phyloP scores from a whole-genome alignment of 2,113 vertebrate species.

The Pantherophis guttatus region DNA sequence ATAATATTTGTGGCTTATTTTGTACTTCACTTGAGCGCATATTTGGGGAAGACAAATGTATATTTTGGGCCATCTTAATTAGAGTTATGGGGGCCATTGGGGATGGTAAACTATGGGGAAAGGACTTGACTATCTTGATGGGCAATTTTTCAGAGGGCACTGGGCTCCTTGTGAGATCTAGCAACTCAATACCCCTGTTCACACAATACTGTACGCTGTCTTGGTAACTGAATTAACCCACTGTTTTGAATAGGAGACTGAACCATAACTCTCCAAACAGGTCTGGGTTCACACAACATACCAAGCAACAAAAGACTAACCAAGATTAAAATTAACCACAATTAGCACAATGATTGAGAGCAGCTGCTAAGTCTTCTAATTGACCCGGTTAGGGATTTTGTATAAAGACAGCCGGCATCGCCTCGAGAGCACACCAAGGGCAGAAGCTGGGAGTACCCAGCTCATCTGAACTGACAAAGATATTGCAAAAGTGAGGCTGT shows the following conservation, averaged over 20 bases:
- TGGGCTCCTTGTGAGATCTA: not conserved
- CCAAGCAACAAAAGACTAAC: not conserved
- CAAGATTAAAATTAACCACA: not conserved
- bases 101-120: not conserved
- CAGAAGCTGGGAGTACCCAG: not conserved
- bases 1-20: not conserved
- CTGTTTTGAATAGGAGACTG: not conserved
- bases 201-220: not conserved
- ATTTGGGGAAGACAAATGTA: not conserved
- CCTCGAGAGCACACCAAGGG: not conserved
- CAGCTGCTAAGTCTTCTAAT: not conserved
- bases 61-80: not conserved
- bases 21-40: not conserved
- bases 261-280: not conserved
- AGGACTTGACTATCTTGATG: not conserved
- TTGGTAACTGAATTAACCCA: not conserved
- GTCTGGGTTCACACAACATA: not conserved
- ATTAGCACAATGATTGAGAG: not conserved
- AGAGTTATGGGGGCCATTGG: not conserved
- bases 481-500: not conserved
- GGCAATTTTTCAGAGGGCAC: not conserved
- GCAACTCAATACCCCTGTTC: not conserved
- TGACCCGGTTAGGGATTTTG: not conserved
- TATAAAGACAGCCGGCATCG: not conserved
- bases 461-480: not conserved